Base-by-base conservation (phyloP, 2,888 invertebrate species). In the Euplagia quadripunctaria region DNA sequence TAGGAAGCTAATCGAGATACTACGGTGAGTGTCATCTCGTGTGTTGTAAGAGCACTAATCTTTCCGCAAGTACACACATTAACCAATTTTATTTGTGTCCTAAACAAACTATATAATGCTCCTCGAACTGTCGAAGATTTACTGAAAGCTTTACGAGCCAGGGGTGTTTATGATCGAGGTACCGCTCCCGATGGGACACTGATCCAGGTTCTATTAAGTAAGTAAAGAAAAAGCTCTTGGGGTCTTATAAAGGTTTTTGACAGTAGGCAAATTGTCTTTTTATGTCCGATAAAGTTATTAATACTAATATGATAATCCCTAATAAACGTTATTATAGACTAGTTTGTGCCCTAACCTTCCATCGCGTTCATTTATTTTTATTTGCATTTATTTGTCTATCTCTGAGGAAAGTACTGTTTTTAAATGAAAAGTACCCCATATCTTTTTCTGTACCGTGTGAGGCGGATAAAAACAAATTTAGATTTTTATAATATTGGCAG, bases 81-180 rank as follows among this genome's bases (percentile, higher is more conserved):
- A 8, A 16, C n/a, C 68, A 67, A 67, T 63, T 74, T 74, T 55
- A 74, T 73, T 73, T 8, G 31, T 42, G 61, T 68, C 77, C 74
- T 79, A 83, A 82, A 80, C 76, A 78, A 83, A 77, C 70, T 51
- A 16, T 55, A 68, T 73, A 72, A 77, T 65, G 63, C 49, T 68
- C 55, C 55, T 75, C 68, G 70, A 78, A 82, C 72, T 80, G 78
- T 81, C 73, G 76, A 79, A 79, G 80, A 82, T 83, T 83, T 82
- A 83, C 78, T 51, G 70, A 82, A 68, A 75, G 74, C 72, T 78
- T 82, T 80, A 83, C 79, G 83, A 80, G 63, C n/a, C 68, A 64
- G 49, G 67, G 77, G 80, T 80, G 80, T 83, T 83, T 83, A 83
- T 76, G 58, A 73, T 20, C 46, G 43, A 70, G 64, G 71, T 78